These are phyloP conservation scores for Siniperca scherzeri DNA, from an alignment of 2,797 vertebrate species.

Conservation along the genomic window DNA sequence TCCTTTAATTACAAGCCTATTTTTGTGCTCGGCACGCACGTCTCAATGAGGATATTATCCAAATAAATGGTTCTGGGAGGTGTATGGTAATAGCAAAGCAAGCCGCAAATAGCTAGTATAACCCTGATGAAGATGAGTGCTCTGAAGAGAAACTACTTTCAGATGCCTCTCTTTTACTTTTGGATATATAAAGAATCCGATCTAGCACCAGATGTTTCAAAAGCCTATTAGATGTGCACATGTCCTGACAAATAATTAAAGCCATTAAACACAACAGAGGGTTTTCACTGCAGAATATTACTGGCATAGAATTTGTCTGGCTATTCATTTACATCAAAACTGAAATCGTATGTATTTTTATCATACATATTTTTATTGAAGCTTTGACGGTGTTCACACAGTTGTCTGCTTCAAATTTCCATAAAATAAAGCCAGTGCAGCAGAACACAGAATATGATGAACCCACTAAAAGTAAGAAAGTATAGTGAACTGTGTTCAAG, in stretches of 20 bases:
- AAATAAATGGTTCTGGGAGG: slow-evolving; percentile 68
- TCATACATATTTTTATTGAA: background rate
- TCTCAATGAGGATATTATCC: slow-evolving; percentile 69
- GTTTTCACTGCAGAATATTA: slow-evolving; percentile 12
- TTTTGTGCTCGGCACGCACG: slow-evolving; percentile 50
- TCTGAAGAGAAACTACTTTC: slow-evolving; percentile 49
- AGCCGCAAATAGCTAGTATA: slow-evolving; percentile 44
- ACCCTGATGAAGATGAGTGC: slow-evolving; percentile 43
- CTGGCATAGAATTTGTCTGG: background rate
- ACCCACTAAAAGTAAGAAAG: background rate
- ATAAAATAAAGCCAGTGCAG: background rate
- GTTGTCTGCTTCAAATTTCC: background rate
- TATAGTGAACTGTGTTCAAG: background rate
- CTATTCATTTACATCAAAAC: slow-evolving; percentile 24
- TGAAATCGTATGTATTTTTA: slow-evolving; percentile 6
- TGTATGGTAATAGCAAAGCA: slow-evolving; percentile 56
- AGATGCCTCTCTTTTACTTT: slow-evolving; percentile 40
- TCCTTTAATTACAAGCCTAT: slow-evolving; percentile 82
- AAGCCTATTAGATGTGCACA: slow-evolving; percentile 36
- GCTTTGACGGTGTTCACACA: background rate
- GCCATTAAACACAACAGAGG: slow-evolving; percentile 10
- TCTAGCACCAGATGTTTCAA: slow-evolving; percentile 45
- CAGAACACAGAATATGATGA: background rate
- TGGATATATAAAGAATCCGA: slow-evolving; percentile 21
- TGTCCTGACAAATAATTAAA: slow-evolving; percentile 33